Base-by-base conservation (phyloP, 2,113 vertebrate species). In the Riparia riparia region DNA sequence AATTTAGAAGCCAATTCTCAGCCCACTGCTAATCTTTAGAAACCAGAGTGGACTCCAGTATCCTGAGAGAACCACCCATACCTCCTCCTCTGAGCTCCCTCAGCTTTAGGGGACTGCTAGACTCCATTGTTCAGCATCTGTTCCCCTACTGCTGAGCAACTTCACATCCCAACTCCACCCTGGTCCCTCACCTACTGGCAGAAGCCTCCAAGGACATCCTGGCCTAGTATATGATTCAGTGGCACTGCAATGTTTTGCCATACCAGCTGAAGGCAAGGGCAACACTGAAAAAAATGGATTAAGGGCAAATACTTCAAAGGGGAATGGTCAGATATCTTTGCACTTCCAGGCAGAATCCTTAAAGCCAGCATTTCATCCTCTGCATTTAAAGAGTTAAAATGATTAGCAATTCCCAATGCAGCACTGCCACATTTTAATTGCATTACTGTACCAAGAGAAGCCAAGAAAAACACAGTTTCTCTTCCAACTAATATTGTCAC, bases 381-480 rank as follows among this genome's bases (percentile, higher is more conserved):
- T 70, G 49, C 22, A 5, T 72, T 87, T 77, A 54, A 87, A 24
- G 79, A 65, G 87, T 96, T 94, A 91, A 82, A 90, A 73, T 26
- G 1, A 86, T 82, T 66, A 90, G 51, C 51, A 80, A 81, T 66
- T 91, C 85, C 85, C 82, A 83, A 0, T 32, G 89, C 42, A 42
- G 54, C 29, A 83, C 25, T 17, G 7, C 58, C 42, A 77, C 42
- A 73, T 85, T 87, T 89, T 88, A 94, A 86, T 73, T 80, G 82
- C 71, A 54, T 82, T 90, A 45, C 58, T 82, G 74, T 58, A 77
- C 12, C 21, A 86, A 24, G 15, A 77, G 79, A 50, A 85, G 68
- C 91, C 94, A 95, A 91, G 87, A 85, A 86, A 97, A 95, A 90
- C 4, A 57, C 4, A 8, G 54, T 58, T 80, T 88, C 45, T 82